Evolutionary conservation across 35 echinoderm and acorn worm genomes (phyloP), one percentile per base, ranked within the genome.

Genomic region (Hemicentrotus pulcherrimus): DNA sequence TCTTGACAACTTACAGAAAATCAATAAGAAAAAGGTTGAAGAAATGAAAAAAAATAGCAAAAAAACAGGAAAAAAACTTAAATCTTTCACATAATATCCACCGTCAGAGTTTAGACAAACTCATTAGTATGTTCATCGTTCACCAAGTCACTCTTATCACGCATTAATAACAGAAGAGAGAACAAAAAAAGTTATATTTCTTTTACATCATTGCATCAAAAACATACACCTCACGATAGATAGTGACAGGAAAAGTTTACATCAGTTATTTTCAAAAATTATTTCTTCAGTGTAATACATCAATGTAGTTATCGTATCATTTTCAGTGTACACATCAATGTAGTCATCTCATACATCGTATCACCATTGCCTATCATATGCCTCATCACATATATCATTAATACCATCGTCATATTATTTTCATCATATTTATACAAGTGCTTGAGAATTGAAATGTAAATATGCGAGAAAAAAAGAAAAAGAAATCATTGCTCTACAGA

Each of bases 1-100:
- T 93, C 91, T 48, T 93, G n/a, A 93, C 48, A 93, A 55, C 46
- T 47, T 58, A 93, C 48, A 93, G 16, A 93, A 41, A 41, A 90
- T 58, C 45, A 47, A 13, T 90, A 90, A 90, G 31, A 90, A 90
- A 90, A 47, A 90, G 31, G 12, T 46, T 32, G 32, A 41, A 47
- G 32, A 35, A 47, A 90, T 11, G 24, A 47, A 90, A 32, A 89
- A 33, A 90, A 32, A 4, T 18, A 45, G 18, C 15, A 90, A 41
- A 3, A 90, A 90, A 31, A 88, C 11, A 59, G 52, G 16, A 15
- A 70, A 71, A 5, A 71, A 78, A 78, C 6, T 78, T 78, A 78
- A 78, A 22, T 78, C 65, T 78, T 78, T 78, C 65, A 78, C 28
- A n/a, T 78, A 28, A 78, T 78, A 28, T 78, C 19, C 65, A 78